Base-by-base conservation (phyloP, 2,797 vertebrate genomes). In the Acridotheres tristis region DNA sequence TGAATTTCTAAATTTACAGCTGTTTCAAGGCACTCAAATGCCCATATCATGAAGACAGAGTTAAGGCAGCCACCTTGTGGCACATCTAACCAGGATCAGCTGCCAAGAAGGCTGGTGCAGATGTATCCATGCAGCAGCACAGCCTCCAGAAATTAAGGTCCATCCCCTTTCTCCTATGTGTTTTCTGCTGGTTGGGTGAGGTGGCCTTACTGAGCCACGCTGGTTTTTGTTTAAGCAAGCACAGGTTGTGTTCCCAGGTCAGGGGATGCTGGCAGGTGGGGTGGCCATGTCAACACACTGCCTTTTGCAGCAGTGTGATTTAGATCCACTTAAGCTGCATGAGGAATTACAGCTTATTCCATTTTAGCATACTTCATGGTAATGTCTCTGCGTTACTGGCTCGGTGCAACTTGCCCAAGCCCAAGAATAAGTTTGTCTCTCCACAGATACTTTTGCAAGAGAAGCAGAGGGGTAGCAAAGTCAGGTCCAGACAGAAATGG, bases 181-280 rank as follows among this genome's bases (percentile, higher is more conserved):
- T 32, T 3, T 34, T 36, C 36, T 27, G 30, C 34, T 47, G 50
- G 27, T 20, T 38, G 2, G 4, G 14, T 4, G 19, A 59, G 11
- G 30, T 12, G 13, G 8, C 51, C 55, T 72, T 29, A 23, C 50
- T 29, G 43, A 17, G 16, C 16, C 51, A 47, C 2, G 1, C 11
- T 25, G 13, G 0, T 10, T 69, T 66, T 48, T 34, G 19, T 42
- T 58, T 10, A 27, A 75, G 34, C 0, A 1, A 21, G 25, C 0
- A 0, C 11, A 57, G 8, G 14, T 2, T 59, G 11, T 1, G 0
- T 21, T 30, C 19, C 8, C 1, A 2, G 4, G 10, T 48, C 6
- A 2, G 16, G 45, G 19, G 29, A 51, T 50, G 34, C 7, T 38
- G 34, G 12, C 1, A 3, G 29, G 23, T 9, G 50, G 32, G 11